These are phyloP conservation scores for Mythimna loreyi DNA, from an alignment of 2,888 invertebrate genomes.

Conservation along the genomic window DNA sequence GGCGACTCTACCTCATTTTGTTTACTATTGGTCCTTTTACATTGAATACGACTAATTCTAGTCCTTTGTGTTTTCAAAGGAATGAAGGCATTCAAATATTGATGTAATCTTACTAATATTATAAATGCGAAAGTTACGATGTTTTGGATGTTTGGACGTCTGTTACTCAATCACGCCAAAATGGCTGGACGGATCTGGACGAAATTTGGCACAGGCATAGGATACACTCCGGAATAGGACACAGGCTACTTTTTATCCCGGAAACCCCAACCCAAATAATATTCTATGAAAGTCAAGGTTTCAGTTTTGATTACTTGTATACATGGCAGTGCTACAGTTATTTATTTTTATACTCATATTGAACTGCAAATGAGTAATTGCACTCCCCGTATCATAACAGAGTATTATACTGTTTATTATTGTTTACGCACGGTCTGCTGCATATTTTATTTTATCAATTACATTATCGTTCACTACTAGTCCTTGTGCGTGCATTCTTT, in stretches of 20 bases:
- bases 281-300: not conserved
- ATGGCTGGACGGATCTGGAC: no score
- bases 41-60: not conserved
- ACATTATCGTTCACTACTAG: not conserved
- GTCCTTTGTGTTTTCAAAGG: not conserved
- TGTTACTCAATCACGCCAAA: no score
- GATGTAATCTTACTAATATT: no score
- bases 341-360: not conserved
- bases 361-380: not conserved
- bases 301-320: not conserved
- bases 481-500: not conserved
- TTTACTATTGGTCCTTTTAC: conserved; percentile 27
- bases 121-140: no score
- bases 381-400: conserved; percentile 1
- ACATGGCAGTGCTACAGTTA: not conserved
- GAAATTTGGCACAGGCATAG: no score
- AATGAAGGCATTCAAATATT: not conserved
- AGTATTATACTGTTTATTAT: not conserved
- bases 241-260: no score
- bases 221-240: no score
- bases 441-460: conserved; percentile 7
- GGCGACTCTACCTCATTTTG: not conserved
- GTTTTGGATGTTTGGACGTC: no score
- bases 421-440: conserved; percentile 8
- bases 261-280: no score